These are phyloP conservation scores for Parauchenoglanis ngamensis DNA, from an alignment of 2,797 vertebrate genomes.

Conservation along the genomic window DNA sequence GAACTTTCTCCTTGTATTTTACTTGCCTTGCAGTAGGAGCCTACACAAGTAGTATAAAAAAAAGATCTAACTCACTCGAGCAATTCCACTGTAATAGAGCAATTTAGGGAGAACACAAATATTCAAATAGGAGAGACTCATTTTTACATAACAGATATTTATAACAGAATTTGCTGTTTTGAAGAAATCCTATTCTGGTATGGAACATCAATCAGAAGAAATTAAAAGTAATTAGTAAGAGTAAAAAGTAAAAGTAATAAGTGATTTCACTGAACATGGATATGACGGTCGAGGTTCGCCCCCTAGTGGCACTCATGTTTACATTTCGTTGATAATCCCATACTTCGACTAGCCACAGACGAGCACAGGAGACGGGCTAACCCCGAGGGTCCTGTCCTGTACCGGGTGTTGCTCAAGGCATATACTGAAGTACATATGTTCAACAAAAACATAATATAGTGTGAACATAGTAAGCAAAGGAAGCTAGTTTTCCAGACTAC, in stretches of 20 bases:
- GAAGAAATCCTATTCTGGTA: not conserved
- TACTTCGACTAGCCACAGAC: too few relatives aligned
- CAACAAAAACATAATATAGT: not conserved
- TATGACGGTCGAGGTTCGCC: not conserved
- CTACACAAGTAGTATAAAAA: constrained; percentile 65
- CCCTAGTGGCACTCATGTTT: not conserved
- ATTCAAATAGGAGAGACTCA: not conserved
- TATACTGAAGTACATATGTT: not conserved
- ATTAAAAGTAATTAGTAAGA: not conserved
- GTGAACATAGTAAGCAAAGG: too few relatives aligned
- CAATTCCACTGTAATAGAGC: not conserved
- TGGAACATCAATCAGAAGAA: not conserved
- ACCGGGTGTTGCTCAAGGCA: not conserved
- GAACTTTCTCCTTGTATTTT: constrained; percentile 94
- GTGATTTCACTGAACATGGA: not conserved
- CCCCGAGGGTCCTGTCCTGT: too few relatives aligned
- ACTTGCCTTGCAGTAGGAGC: constrained; percentile 92
- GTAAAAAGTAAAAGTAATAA: not conserved
- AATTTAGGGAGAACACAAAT: not conserved
- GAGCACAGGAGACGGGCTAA: not conserved
- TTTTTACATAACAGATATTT: not conserved
- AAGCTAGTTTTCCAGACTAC: too few relatives aligned
- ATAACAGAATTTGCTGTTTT: not conserved
- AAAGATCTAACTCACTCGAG: too few relatives aligned
- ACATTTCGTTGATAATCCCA: not conserved